These are phyloP conservation scores for Schlechtendalia chinensis DNA, from an alignment of 1,140 invertebrate species.

Conservation along the genomic window DNA sequence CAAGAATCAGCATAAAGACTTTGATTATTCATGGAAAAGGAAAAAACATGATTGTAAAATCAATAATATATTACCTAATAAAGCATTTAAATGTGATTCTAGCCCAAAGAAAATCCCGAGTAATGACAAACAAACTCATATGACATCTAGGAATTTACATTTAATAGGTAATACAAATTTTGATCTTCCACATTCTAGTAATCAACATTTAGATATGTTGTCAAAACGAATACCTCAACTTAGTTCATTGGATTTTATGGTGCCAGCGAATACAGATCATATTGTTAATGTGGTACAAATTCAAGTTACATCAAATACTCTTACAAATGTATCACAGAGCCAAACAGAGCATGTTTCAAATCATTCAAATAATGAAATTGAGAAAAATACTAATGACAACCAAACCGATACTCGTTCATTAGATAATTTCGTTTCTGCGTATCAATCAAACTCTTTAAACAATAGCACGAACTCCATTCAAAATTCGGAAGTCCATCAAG, in stretches of 20 bases:
- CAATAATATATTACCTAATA: not conserved
- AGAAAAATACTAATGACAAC: constrained; percentile 34
- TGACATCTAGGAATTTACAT: not conserved
- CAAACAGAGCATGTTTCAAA: constrained; percentile 39
- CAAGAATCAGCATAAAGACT: constrained; percentile 24
- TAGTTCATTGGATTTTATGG: constrained; percentile 61
- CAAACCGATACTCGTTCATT: constrained; percentile 39
- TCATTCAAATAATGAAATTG: constrained; percentile 20
- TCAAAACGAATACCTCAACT: constrained; percentile 60
- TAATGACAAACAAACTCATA: not conserved
- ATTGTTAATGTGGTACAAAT: constrained; percentile 65
- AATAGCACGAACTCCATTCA: constrained; percentile 1
- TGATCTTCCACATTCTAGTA: constrained; percentile 10
- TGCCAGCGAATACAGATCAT: constrained; percentile 59
- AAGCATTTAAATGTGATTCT: not conserved
- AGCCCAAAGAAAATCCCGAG: not conserved
- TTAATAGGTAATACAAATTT: not conserved
- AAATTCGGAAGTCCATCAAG: constrained; percentile 13
- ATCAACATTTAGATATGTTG: constrained; percentile 53
- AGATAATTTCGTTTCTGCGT: constrained; percentile 25
- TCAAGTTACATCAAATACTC: constrained; percentile 52
- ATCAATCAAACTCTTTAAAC: constrained; percentile 19
- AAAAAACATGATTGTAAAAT: not conserved
- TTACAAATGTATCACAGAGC: constrained; percentile 37
- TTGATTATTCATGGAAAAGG: constrained; percentile 29